Percentiles rank a stretch among this genome's conserved stretches.
Evolutionary conservation across 2,888 invertebrate genomes (phyloP).

Genomic region (Drosophila siamana): DNA sequence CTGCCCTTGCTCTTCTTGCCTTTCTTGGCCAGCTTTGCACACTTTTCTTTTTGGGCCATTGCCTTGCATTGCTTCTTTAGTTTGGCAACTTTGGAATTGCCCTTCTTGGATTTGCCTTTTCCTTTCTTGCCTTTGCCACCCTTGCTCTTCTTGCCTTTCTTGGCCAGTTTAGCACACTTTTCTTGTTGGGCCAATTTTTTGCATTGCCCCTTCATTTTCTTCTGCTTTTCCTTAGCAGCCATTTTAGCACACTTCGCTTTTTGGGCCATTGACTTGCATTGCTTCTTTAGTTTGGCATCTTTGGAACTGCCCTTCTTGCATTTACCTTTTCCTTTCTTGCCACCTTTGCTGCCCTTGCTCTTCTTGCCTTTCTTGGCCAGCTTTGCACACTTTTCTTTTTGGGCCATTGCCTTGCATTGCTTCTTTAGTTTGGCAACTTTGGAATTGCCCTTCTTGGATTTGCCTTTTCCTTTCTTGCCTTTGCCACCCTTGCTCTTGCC

Average conservation of each 20-base stretch:
- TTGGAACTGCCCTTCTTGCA: not conserved
- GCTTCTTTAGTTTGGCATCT: not conserved
- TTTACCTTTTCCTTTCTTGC: no score
- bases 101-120: not conserved
- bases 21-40: not conserved
- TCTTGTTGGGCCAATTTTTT: not conserved
- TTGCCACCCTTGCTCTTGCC: not conserved
- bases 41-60: not conserved
- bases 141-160: not conserved
- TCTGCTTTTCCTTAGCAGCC: no score
- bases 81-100: not conserved
- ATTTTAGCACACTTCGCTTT: no score
- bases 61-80: not conserved
- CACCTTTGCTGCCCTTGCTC: not conserved
- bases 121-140: not conserved
- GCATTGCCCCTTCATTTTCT: no score
- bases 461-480: not conserved
- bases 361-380: not conserved
- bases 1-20: not conserved
- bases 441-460: not conserved
- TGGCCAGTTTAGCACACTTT: not conserved
- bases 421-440: not conserved
- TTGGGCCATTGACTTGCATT: not conserved
- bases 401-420: not conserved
- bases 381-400: not conserved